Evolutionary conservation across 1,140 invertebrate species (phyloP).

Genomic region (Sycophaga agraensis): DNA sequence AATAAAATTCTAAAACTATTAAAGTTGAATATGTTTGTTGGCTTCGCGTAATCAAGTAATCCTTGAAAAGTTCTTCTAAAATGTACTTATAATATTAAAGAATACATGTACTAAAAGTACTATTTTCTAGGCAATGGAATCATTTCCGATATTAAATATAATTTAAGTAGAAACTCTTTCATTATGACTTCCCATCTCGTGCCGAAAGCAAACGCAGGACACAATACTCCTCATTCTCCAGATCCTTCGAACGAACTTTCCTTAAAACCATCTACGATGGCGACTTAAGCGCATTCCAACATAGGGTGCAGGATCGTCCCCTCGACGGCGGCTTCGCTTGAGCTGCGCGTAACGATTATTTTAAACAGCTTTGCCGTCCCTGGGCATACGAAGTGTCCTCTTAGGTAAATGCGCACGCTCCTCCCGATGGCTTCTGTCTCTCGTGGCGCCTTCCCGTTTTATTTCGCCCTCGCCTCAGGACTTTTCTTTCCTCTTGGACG

Average conservation of each 20-base stretch:
- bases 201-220: no score
- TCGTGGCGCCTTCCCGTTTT: conserved; percentile 4
- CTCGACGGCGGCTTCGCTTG: not conserved
- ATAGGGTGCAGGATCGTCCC: not conserved
- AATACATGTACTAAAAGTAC: no score
- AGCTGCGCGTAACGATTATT: conserved; percentile 47
- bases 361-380: conserved; percentile 43
- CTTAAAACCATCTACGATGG: not conserved
- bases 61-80: no score
- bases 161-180: no score
- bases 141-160: no score
- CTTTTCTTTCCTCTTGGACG: conserved; percentile 6
- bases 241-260: not conserved
- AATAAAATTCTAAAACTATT: no score
- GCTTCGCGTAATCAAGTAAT: no score
- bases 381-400: conserved; percentile 51
- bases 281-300: not conserved
- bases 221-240: not conserved
- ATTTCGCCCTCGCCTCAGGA: not conserved
- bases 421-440: conserved; percentile 28
- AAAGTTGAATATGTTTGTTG: no score
- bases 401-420: conserved; percentile 47
- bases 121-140: no score
- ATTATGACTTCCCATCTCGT: no score
- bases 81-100: no score